phyloP scores from a whole-genome alignment of 2,888 invertebrate species.

The Drosophila nigritarsus region DNA sequence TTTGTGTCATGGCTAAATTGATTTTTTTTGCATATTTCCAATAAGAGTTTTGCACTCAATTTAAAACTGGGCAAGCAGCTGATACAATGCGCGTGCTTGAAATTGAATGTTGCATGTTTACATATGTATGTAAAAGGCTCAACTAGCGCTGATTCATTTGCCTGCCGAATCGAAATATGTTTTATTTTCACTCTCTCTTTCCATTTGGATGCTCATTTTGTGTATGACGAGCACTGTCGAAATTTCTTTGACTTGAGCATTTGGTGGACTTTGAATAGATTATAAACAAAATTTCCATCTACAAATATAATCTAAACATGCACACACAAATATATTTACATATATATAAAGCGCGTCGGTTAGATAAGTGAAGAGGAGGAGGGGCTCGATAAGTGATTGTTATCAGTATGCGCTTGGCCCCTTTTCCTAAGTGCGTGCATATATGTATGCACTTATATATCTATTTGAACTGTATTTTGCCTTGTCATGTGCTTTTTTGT shows the following conservation, averaged over 20 bases:
- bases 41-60: slow-evolving; percentile 1
- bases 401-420: slow-evolving; percentile 65
- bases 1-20: slow-evolving; percentile 48
- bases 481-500: slow-evolving; percentile 76
- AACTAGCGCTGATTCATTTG: slow-evolving; percentile 23
- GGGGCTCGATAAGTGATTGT: slow-evolving; percentile 43
- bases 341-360: slow-evolving; percentile 14
- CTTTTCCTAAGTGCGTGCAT: slow-evolving; percentile 32
- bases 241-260: slow-evolving; percentile 26
- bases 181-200: slow-evolving; percentile 6
- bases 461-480: slow-evolving; percentile 45
- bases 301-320: slow-evolving; percentile 31
- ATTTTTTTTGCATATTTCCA: slow-evolving; percentile 17
- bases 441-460: slow-evolving; percentile 4
- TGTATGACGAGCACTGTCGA: slow-evolving; percentile 35
- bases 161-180: neutral
- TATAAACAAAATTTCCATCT: slow-evolving; percentile 57
- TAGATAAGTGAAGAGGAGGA: slow-evolving; percentile 34
- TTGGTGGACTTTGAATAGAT: slow-evolving; percentile 60
- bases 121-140: neutral
- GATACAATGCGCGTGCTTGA: slow-evolving; percentile 55
- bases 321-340: slow-evolving; percentile 13
- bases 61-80: slow-evolving; percentile 17
- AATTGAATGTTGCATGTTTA: slow-evolving; percentile 51
- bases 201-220: neutral